These are phyloP conservation scores for Autographa pulchrina DNA, from an alignment of 2,888 invertebrate species.

Conservation along the genomic window DNA sequence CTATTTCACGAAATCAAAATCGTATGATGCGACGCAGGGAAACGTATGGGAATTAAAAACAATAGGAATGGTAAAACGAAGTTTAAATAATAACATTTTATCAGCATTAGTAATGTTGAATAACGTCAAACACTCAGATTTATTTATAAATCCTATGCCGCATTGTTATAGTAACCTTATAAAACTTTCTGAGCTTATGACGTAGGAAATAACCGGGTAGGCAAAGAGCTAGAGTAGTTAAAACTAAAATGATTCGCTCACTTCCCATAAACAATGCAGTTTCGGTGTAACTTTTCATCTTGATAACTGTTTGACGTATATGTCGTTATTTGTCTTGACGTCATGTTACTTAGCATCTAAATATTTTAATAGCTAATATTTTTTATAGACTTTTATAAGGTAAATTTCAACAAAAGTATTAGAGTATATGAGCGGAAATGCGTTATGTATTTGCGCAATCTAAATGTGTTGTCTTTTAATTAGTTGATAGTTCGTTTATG, in stretches of 20 bases:
- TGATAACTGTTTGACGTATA: constrained; percentile 29
- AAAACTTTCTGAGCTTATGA: not conserved
- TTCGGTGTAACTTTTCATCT: constrained; percentile 36
- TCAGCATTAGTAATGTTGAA: constrained; percentile 15
- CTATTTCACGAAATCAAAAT: not conserved
- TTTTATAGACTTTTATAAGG: too few relatives aligned
- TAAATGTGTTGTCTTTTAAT: not conserved
- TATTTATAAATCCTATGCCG: constrained; percentile 18
- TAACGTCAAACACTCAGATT: constrained; percentile 6
- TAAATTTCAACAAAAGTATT: too few relatives aligned
- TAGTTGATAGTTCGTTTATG: not conserved
- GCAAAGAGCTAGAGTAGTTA: not conserved
- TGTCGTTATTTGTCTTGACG: constrained; percentile 32
- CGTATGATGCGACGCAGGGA: not conserved
- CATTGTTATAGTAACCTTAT: not conserved
- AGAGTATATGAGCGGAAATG: too few relatives aligned
- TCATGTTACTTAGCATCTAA: constrained; percentile 8
- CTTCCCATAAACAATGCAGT: constrained; percentile 23
- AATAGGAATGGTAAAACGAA: constrained; percentile 21
- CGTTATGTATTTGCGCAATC: not conserved
- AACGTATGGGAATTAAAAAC: constrained; percentile 3
- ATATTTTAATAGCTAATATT: constrained; percentile 17
- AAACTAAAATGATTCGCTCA: constrained; percentile 3
- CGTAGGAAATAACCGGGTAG: not conserved
- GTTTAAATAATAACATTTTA: constrained; percentile 34